These are phyloP conservation scores for Rhynchopsitta pachyrhyncha DNA, from an alignment of 2,113 vertebrate species.

Conservation along the genomic window DNA sequence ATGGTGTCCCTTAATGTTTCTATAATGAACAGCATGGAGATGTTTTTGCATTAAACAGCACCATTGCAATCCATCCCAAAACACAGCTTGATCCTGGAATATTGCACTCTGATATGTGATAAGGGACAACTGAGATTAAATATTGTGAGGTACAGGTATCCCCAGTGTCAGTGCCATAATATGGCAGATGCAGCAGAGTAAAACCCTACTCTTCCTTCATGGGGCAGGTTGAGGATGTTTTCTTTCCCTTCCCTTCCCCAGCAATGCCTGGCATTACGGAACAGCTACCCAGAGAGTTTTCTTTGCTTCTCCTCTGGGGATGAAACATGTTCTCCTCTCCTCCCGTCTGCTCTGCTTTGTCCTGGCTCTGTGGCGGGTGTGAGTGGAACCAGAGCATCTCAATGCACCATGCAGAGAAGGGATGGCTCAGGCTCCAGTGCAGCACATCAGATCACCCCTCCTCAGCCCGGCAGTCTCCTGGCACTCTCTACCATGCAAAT, in stretches of 20 bases:
- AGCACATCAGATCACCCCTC: background rate
- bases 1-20: background rate
- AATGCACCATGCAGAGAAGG: background rate
- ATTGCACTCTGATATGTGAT: fast-evolving
- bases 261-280: background rate
- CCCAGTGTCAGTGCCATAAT: background rate
- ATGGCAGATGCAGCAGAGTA: background rate
- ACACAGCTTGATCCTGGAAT: background rate
- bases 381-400: background rate
- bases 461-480: fast-evolving
- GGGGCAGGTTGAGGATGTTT: background rate
- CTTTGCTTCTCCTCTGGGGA: background rate
- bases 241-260: background rate
- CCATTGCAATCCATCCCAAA: background rate
- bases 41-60: background rate
- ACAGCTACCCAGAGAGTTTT: background rate
- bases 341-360: background rate
- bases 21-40: fast-evolving
- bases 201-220: background rate
- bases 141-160: background rate
- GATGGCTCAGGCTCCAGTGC: fast-evolving
- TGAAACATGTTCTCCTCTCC: background rate
- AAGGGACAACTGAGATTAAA: background rate
- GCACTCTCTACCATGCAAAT: background rate
- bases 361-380: background rate